Evolutionary conservation across 2,888 invertebrate species (phyloP), one percentile per base, ranked within the genome.

Genomic region (Achlya flavicornis): DNA sequence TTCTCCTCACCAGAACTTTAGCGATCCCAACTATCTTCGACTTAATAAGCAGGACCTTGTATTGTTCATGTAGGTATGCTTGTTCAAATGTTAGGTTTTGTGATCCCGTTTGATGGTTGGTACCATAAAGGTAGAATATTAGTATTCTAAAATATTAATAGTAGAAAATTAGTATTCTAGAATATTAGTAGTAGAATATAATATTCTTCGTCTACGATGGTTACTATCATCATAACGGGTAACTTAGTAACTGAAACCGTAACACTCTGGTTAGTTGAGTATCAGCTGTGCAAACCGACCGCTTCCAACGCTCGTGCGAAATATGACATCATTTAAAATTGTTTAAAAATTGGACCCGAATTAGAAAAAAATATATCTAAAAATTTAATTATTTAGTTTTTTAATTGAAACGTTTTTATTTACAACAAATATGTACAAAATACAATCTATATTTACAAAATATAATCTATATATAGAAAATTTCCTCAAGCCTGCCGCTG

Each of bases 341-440:
- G 19, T 5, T 19, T 8, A 19, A 19, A 10, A 53, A 53, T 53
- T 53, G 53, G 53, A 48, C 48, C 48, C 16, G 16, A 48, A 48
- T 48, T 48, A 48, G 48, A 46, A 48, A 53, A 53, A 53, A n/a
- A n/a, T 6, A 53, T 19, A 53, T 19, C 19, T 53, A 53, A 8
- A 53, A 53, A 53, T 53, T 46, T 48, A 48, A 48, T 48, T 48
- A n/a, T 48, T 48, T 48, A 48, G 46, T 46, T n/a, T n/a, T n/a
- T n/a, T n/a, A n/a, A n/a, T n/a, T n/a, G n/a, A n/a, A n/a, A n/a
- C n/a, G n/a, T n/a, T n/a, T n/a, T n/a, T n/a, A n/a, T n/a, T n/a
- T n/a, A n/a, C n/a, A n/a, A n/a, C n/a, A n/a, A n/a, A n/a, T n/a
- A n/a, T n/a, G n/a, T n/a, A n/a, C n/a, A n/a, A n/a, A n/a, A n/a